phyloP scores from a whole-genome alignment of 2,113 vertebrate genomes.

The Aspiorhynchus laticeps region DNA sequence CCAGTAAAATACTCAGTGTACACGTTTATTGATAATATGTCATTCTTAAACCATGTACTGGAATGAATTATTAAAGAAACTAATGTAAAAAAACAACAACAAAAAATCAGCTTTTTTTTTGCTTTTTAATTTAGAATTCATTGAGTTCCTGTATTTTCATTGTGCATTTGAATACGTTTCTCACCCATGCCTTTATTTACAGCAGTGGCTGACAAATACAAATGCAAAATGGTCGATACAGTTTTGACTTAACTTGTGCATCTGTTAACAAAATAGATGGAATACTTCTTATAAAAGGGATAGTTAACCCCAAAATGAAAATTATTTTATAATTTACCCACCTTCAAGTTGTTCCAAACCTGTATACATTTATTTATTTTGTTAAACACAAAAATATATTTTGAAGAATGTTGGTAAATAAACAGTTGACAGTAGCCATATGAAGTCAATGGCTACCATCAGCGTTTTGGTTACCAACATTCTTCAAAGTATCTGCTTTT shows the following conservation, averaged over 20 bases:
- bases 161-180: background rate
- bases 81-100: constrained; percentile 54
- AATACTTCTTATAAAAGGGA: background rate
- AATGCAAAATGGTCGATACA: background rate
- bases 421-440: background rate
- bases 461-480: background rate
- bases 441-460: background rate
- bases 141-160: background rate
- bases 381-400: background rate
- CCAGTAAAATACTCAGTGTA: constrained; percentile 73
- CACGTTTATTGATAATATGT: constrained; percentile 72
- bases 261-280: background rate
- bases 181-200: background rate
- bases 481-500: background rate
- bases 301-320: background rate
- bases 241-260: background rate
- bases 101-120: constrained; percentile 23
- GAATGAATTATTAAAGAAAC: constrained; percentile 77
- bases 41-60: constrained; percentile 75
- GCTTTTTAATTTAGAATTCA: too few species aligned
- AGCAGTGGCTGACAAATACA: background rate
- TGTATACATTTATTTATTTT: background rate
- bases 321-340: background rate
- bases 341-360: background rate
- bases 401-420: background rate